Conservation (phyloP, 2,797 vertebrate species). For the Tiaroga cobitis region DNA sequence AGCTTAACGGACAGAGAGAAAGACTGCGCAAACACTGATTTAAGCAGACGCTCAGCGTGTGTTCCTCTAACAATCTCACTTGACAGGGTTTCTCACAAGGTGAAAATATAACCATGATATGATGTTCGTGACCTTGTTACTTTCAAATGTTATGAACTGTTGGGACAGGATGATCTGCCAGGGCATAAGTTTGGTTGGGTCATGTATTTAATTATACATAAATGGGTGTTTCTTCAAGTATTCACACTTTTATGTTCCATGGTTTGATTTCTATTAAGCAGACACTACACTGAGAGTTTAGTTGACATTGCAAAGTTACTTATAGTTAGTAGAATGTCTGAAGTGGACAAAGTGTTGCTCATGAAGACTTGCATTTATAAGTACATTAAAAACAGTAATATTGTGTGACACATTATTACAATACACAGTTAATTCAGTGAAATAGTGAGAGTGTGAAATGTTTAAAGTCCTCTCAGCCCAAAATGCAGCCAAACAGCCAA, state of each 20-base stretch:
- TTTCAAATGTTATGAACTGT: slow-evolving; percentile 12
- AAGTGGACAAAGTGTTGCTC: background rate
- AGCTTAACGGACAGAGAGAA: slow-evolving; percentile 32
- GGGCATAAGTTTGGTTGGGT: slow-evolving; percentile 5
- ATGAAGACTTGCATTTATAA: background rate
- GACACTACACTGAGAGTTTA: background rate
- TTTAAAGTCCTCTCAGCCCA: background rate
- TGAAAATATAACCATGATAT: slow-evolving; percentile 15
- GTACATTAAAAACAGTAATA: background rate
- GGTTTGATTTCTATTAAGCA: background rate
- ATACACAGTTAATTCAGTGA: background rate
- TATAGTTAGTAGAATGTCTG: background rate
- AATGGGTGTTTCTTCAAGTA: background rate
- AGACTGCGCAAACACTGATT: slow-evolving; percentile 18
- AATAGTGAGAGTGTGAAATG: background rate
- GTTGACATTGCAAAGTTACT: background rate
- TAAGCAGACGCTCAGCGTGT: slow-evolving; percentile 15
- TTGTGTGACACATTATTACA: background rate
- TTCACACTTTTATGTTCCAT: slow-evolving; percentile 3
- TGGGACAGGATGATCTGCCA: slow-evolving; percentile 14
- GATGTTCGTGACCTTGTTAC: slow-evolving; percentile 17
- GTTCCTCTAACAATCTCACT: slow-evolving; percentile 5
- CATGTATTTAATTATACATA: slow-evolving; percentile 22
- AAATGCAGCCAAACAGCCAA: background rate
- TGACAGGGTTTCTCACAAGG: slow-evolving; percentile 23